Evolutionary conservation across 2,113 vertebrate genomes (phyloP), one percentile per base, ranked within the genome.

Genomic region (Salvator merianae): DNA sequence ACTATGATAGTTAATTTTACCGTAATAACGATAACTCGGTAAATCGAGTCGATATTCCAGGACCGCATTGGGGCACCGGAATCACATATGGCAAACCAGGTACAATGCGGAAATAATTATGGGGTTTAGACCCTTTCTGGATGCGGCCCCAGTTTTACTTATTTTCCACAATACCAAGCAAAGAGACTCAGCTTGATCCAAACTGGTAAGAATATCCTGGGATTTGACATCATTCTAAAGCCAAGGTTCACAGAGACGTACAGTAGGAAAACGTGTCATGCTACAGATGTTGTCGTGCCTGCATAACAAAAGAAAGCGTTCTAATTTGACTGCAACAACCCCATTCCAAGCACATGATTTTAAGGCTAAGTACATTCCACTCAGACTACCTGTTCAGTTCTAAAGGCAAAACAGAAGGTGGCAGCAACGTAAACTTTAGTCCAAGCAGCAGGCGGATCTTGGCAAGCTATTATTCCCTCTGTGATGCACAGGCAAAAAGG

Each of bases 301-400:
- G 81, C 80, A 74, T 34, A 71, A 77, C 77, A 22, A 66, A 0
- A 20, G 43, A 77, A 59, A 91, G 83, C 4, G 14, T 68, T 69
- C 74, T 71, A 18, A 82, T 77, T 85, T 63, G 84, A 80, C 78
- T 81, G 88, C 63, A 73, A 80, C 26, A 26, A 30, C 84, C 38
- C 36, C 7, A 5, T 75, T 43, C 5, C 3, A 4, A 87, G 7
- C 68, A 80, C 71, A 84, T 36, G 47, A 83, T 32, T 22, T 79
- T 4, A 28, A n/a, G 2, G 1, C 81, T 65, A 26, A 43, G 50
- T 1, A 53, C 24, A 80, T 10, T 62, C 71, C 72, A 81, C 63
- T 20, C 55, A 65, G 83, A 86, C 53, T 32, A 10, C 38, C 40
- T 50, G 50, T 36, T 90, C 36, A 0, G 1, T 24, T 76, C 62